These are phyloP conservation scores for Heterochromis multidens DNA, from an alignment of 2,113 vertebrate species.

Conservation along the genomic window DNA sequence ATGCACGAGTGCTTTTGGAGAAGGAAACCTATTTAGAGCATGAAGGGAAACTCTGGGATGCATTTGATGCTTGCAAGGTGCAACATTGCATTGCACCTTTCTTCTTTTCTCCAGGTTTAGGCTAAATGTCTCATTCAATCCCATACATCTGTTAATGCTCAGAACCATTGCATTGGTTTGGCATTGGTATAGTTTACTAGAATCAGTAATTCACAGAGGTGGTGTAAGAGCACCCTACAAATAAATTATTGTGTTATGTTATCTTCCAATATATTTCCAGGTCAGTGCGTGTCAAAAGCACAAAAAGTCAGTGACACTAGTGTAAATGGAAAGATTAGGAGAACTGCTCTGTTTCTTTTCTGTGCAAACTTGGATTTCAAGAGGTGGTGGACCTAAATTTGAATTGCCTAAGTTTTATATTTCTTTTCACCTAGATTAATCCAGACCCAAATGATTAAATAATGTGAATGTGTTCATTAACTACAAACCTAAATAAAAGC, in stretches of 20 bases:
- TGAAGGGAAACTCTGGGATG: not conserved
- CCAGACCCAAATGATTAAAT: not conserved
- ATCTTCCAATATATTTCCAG: not conserved
- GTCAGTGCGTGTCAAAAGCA: not conserved
- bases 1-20: not conserved
- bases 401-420: not conserved
- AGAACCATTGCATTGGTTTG: not conserved
- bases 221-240: not conserved
- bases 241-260: not conserved
- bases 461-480: not conserved
- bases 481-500: not conserved
- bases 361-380: not conserved
- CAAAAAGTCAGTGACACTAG: not conserved
- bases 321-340: not conserved
- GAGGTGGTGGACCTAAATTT: not conserved
- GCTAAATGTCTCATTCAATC: not conserved
- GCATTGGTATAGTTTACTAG: not conserved
- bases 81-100: not conserved
- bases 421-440: not conserved
- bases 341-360: not conserved
- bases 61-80: not conserved
- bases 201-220: not conserved
- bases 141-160: not conserved
- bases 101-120: not conserved
- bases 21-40: not conserved